Evolutionary conservation across 2,797 vertebrate genomes (phyloP), one percentile per base, ranked within the genome.

Genomic region (Melanotaenia trifasciata): DNA sequence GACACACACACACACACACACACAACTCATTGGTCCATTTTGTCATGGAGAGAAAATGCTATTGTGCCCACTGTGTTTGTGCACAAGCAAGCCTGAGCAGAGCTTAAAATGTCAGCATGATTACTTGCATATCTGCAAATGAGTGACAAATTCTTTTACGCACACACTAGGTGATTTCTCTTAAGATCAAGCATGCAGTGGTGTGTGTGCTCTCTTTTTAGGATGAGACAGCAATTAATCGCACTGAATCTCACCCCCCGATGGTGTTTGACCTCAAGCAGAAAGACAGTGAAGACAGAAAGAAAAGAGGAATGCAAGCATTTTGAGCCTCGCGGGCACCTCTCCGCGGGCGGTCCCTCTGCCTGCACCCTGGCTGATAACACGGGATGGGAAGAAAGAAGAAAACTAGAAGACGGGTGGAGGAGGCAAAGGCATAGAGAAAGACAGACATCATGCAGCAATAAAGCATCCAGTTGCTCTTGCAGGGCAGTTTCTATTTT

Each of bases 341-440:
- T 78, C 86, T 90, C 88, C 0, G 56, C 77, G 24, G 87, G 92
- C 66, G 80, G 90, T 84, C 86, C 56, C 56, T 59, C 62, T 74
- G 89, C 83, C 90, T 93, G 92, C 83, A 81, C 77, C 84, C 76
- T 18, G 73, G n/a, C 90, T 93, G 91, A 93, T 93, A 93, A 91
- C 79, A n/a, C 80, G 58, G 63, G 62, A 72, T 53, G 68, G 76
- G 58, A 68, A 77, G 70, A 80, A 84, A 77, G 63, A 36, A 67
- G 63, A 64, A 67, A 65, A 76, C 57, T 67, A 11, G 64, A 73
- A 73, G 72, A 79, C 63, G 67, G 65, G 43, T 8, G 32, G 47
- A 64, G 36, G 74, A 75, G 57, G 36, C 53, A 60, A 59, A 61
- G 35, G 70, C 36, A 28, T 28, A 53, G 7, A 67, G 40, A 67